Evolutionary conservation across 2,888 invertebrate genomes (phyloP).

Genomic region (Theristus sp.): DNA sequence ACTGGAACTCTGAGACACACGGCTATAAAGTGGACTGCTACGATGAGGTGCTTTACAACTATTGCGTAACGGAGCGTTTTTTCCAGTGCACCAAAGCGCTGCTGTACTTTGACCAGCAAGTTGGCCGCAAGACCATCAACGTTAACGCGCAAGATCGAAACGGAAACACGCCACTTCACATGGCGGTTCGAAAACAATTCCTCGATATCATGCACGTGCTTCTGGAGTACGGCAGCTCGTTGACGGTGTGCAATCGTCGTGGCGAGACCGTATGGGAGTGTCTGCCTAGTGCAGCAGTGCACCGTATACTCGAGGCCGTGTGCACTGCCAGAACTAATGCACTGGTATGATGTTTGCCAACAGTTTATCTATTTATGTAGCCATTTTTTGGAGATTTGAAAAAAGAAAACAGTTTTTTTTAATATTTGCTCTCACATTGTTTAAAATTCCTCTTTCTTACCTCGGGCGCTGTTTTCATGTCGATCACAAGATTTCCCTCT

Average conservation of each 20-base stretch:
- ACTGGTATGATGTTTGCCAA: too few relatives aligned
- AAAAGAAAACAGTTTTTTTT: background rate
- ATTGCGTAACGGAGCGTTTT: too few relatives aligned
- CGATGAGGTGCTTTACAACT: too few relatives aligned
- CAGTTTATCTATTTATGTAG: too few relatives aligned
- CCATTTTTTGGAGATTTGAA: background rate
- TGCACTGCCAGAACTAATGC: too few relatives aligned
- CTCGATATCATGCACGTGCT: background rate
- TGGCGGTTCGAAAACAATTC: background rate
- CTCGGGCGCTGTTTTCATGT: too few relatives aligned
- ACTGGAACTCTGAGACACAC: too few relatives aligned
- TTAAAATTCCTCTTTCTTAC: too few relatives aligned
- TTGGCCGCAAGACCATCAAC: background rate
- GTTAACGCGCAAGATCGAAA: background rate
- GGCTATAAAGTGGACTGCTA: too few relatives aligned
- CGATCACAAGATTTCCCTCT: too few relatives aligned
- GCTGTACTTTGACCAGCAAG: background rate
- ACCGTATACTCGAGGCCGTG: background rate
- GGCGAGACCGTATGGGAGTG: background rate
- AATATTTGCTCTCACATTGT: background rate
- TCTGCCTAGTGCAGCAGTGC: background rate
- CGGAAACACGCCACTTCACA: background rate
- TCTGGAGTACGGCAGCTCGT: background rate
- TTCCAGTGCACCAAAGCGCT: background rate
- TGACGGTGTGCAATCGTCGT: background rate